These are phyloP conservation scores for Odontophorus gujanensis DNA, from an alignment of 2,113 vertebrate species.

Conservation along the genomic window DNA sequence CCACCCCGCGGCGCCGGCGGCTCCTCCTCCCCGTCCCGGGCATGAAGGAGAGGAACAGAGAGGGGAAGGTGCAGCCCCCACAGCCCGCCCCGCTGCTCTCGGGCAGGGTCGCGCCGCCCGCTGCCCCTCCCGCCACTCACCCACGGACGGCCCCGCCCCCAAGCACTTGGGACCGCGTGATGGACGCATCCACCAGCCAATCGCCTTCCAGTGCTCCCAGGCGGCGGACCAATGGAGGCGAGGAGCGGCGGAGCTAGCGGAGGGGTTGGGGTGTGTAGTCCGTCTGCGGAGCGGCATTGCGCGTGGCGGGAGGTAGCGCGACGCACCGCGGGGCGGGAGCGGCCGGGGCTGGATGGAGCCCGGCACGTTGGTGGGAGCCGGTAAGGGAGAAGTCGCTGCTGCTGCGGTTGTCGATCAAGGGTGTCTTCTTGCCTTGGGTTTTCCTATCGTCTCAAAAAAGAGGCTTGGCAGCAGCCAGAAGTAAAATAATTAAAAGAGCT, in stretches of 20 bases:
- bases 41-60: background rate
- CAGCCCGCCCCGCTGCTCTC: background rate
- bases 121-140: background rate
- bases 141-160: background rate
- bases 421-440: background rate
- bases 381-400: fast-evolving
- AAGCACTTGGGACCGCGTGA: background rate
- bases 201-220: fast-evolving
- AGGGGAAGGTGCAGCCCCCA: background rate
- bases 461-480: background rate
- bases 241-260: fast-evolving
- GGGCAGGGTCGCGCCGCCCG: background rate
- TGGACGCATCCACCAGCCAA: fast-evolving
- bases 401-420: fast-evolving
- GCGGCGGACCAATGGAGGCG: background rate
- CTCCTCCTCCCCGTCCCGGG: conserved; percentile 36
- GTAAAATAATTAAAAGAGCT: fast-evolving
- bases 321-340: too few relatives aligned
- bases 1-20: background rate
- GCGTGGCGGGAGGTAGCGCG: background rate
- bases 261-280: background rate
- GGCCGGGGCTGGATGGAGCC: background rate
- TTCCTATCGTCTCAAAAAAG: fast-evolving
- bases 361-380: fast-evolving
- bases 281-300: fast-evolving